A percentile compares a stretch with the other conserved stretches of the same genome.
phyloP scores from a whole-genome alignment of 2,888 invertebrate species.

The Macaria notata region DNA sequence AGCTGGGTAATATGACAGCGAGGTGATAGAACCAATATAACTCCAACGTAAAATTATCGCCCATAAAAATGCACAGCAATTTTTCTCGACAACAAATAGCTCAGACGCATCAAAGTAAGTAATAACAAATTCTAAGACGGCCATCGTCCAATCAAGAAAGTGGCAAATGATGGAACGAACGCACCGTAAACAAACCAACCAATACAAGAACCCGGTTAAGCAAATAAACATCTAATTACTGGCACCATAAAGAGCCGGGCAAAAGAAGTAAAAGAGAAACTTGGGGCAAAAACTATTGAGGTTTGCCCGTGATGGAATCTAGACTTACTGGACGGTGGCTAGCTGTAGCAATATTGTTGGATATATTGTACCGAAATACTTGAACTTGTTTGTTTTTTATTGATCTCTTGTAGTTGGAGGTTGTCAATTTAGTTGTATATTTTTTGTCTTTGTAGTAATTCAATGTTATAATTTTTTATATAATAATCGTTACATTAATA shows the following conservation, averaged over 20 bases:
- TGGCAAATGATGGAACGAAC: slow-evolving; percentile 27
- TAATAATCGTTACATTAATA: no score
- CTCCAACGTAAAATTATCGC: slow-evolving; percentile 1
- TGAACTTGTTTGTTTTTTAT: no score
- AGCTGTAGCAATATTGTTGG: slow-evolving; percentile 5
- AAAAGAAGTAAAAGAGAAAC: slow-evolving; percentile 63
- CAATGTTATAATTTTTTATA: no score
- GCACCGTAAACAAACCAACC: slow-evolving; percentile 28
- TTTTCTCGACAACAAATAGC: slow-evolving; percentile 12
- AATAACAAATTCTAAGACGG: slow-evolving; percentile 23
- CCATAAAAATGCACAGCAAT: slow-evolving; percentile 8
- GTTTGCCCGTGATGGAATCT: slow-evolving; percentile 59
- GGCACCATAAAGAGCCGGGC: slow-evolving; percentile 43
- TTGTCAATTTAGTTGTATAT: no score
- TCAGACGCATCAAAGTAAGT: slow-evolving; percentile 24
- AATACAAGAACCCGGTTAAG: slow-evolving; percentile 23
- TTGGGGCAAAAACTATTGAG: slow-evolving; percentile 61
- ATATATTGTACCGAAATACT: no score
- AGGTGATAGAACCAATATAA: no score
- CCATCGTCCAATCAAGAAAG: slow-evolving; percentile 30
- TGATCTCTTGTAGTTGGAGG: no score
- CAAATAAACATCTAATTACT: slow-evolving; percentile 44
- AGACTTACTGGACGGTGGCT: slow-evolving; percentile 41
- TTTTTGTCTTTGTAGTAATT: no score
- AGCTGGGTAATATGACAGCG: no score